Conservation (phyloP, 2,888 invertebrate genomes). For the Deilephila porcellus region DNA sequence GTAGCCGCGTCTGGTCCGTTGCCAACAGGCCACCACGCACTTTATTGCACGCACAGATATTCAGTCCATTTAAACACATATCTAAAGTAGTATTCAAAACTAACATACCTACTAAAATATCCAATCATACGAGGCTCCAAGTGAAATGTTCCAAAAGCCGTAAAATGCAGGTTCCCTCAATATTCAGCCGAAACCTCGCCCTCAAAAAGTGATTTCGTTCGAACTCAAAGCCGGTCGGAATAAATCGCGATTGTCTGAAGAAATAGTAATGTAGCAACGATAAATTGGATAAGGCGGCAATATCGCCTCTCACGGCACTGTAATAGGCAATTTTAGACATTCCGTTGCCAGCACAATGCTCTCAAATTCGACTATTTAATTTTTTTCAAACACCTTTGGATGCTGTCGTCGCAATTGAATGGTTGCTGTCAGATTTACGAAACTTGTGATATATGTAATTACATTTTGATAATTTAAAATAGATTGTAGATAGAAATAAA, state of each 20-base stretch:
- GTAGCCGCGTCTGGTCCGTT: too few species aligned
- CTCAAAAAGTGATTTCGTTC: constrained; percentile 21
- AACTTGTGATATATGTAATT: too few species aligned
- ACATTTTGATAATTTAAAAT: too few species aligned
- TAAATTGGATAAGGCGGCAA: constrained; percentile 81
- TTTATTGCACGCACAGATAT: too few species aligned
- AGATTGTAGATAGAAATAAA: too few species aligned
- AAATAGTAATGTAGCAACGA: constrained; percentile 72
- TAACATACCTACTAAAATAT: not conserved
- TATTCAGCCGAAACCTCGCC: constrained; percentile 15
- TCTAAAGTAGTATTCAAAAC: not conserved
- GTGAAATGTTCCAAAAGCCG: constrained; percentile 10
- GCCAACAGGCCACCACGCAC: too few species aligned
- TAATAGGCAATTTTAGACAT: constrained; percentile 83
- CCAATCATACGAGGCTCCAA: constrained; percentile 11
- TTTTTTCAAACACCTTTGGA: constrained; percentile 57
- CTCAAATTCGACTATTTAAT: constrained; percentile 67
- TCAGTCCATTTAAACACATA: too few species aligned
- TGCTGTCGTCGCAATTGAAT: constrained; percentile 32
- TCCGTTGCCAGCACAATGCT: constrained; percentile 70
- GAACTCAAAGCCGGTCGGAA: constrained; percentile 33
- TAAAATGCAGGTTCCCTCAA: constrained; percentile 19
- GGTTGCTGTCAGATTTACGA: too few species aligned
- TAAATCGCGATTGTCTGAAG: constrained; percentile 58
- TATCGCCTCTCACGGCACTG: constrained; percentile 70